A percentile compares a stretch with the other conserved stretches of the same genome.
Evolutionary conservation across 2,797 vertebrate species (phyloP).

Genomic region (Tolypeutes matacus): DNA sequence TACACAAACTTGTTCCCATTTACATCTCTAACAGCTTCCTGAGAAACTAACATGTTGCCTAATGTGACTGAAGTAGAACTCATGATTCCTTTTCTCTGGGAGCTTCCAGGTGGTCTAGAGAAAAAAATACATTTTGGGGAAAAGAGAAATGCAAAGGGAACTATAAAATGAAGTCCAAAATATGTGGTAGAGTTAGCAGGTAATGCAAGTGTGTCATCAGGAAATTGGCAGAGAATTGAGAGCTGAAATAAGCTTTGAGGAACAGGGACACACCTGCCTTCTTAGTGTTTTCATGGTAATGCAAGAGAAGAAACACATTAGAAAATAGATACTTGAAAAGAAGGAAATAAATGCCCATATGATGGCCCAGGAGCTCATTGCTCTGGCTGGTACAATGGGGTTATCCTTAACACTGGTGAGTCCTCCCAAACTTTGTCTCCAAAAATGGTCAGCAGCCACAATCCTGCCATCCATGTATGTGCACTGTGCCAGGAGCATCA

Average conservation of each 20-base stretch:
- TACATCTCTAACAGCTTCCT: not conserved
- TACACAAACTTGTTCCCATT: not conserved
- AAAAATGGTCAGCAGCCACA: not conserved
- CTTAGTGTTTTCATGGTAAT: not conserved
- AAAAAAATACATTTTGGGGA: conserved; percentile 9
- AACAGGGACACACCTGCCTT: not conserved
- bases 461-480: not conserved
- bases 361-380: not conserved
- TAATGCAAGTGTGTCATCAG: not conserved
- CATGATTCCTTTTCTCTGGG: not conserved
- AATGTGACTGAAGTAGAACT: not conserved
- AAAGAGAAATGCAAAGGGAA: not conserved
- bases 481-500: not conserved
- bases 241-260: not conserved
- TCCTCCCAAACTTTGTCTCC: not conserved
- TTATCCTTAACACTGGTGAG: not conserved
- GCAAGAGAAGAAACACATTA: not conserved
- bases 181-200: not conserved
- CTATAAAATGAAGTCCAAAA: not conserved
- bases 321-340: not conserved
- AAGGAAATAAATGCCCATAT: not conserved
- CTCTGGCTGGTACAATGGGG: not conserved
- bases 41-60: not conserved
- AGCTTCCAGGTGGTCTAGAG: not conserved
- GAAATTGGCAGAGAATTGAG: not conserved